Percentiles rank a stretch among this genome's conserved stretches.
These are phyloP conservation scores for Mesitornis unicolor DNA, from an alignment of 2,113 vertebrate genomes.

Conservation along the genomic window DNA sequence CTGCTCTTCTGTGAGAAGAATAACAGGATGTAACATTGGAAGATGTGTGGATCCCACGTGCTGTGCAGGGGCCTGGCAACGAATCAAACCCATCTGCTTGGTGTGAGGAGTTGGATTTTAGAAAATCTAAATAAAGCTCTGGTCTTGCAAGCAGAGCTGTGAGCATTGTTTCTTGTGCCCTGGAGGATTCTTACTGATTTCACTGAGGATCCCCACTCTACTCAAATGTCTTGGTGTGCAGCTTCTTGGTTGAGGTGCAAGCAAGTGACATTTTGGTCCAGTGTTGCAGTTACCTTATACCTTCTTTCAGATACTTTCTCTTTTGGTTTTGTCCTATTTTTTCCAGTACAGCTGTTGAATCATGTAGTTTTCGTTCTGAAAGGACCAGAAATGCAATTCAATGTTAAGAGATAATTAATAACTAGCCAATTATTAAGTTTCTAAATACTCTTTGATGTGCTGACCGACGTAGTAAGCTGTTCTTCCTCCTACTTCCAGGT, in stretches of 20 bases:
- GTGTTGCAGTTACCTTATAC: too few species aligned
- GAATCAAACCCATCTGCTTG: neutral
- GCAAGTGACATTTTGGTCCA: neutral
- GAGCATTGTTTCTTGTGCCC: neutral
- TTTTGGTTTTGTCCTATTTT: too few species aligned
- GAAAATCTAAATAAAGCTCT: neutral
- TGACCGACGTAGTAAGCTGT: neutral
- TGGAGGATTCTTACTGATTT: neutral
- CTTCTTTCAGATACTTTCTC: too few species aligned
- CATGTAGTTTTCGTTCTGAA: neutral
- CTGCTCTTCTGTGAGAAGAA: neutral
- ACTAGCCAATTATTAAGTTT: neutral
- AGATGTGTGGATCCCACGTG: neutral
- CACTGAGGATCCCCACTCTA: neutral
- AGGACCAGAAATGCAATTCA: neutral
- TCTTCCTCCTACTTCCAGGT: neutral
- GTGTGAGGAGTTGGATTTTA: neutral
- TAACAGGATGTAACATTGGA: neutral
- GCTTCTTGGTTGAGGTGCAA: neutral
- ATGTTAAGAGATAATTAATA: neutral
- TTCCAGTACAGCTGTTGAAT: neutral
- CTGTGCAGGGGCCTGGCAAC: neutral
- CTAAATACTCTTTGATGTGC: neutral
- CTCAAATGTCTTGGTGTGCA: neutral
- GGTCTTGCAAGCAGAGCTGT: neutral